These are phyloP conservation scores for Leucophenga montana DNA, from an alignment of 2,888 invertebrate genomes.

Conservation along the genomic window DNA sequence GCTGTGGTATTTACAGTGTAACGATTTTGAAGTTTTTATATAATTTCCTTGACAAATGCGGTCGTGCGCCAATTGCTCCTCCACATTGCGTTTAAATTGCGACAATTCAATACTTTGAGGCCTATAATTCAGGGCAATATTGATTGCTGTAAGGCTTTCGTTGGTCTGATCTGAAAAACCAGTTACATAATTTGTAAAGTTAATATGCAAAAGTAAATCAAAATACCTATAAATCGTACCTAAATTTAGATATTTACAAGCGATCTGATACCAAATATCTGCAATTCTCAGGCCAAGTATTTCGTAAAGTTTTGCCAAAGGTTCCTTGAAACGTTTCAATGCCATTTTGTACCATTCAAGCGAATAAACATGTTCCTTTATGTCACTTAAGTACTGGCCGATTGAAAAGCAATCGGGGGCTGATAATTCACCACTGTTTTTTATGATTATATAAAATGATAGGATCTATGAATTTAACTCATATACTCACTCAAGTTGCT, in stretches of 20 bases:
- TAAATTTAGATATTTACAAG: background rate
- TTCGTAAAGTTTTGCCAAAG: conserved; percentile 29
- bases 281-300: conserved; percentile 31
- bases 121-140: background rate
- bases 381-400: conserved; percentile 30
- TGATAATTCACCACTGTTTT: conserved; percentile 37
- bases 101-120: background rate
- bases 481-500: conserved; percentile 7
- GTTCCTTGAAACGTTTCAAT: conserved; percentile 32
- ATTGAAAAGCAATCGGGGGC: conserved; percentile 43
- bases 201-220: background rate
- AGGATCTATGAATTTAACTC: background rate
- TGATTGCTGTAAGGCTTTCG: background rate
- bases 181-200: background rate
- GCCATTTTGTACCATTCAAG: conserved; percentile 41
- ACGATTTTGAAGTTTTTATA: background rate
- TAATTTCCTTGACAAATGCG: conserved; percentile 33
- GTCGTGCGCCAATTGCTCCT: conserved; percentile 14
- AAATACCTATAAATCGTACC: background rate
- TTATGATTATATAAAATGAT: background rate
- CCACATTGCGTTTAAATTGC: background rate
- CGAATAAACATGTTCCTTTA: conserved; percentile 21
- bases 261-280: conserved; percentile 32
- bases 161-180: background rate
- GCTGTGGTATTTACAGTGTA: conserved; percentile 36